Evolutionary conservation across 2,113 vertebrate species (phyloP).

Genomic region (Chelonoidis abingdonii): DNA sequence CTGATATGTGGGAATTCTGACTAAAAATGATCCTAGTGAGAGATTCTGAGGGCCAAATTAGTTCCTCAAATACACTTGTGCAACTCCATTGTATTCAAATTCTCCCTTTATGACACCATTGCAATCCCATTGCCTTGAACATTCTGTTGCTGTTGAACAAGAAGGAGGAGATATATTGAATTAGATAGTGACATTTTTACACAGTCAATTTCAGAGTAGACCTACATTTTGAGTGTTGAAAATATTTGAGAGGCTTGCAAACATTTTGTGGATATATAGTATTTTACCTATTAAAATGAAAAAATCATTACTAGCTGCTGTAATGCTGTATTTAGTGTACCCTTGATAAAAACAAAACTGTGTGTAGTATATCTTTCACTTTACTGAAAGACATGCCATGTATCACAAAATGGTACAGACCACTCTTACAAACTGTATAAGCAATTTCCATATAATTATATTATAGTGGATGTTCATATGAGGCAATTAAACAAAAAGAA

Average conservation of each 20-base stretch:
- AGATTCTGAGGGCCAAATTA: background rate
- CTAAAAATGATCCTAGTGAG: background rate
- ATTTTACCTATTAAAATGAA: accelerated
- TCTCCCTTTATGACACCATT: background rate
- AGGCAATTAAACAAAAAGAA: background rate
- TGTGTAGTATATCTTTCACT: background rate
- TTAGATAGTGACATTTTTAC: background rate
- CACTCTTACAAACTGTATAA: background rate
- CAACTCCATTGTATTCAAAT: background rate
- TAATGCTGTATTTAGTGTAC: background rate
- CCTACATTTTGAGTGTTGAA: background rate
- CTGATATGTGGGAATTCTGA: background rate
- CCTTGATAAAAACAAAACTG: background rate
- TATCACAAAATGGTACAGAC: accelerated
- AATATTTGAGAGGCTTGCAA: background rate
- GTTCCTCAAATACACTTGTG: background rate
- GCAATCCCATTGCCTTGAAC: background rate
- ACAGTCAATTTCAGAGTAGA: background rate
- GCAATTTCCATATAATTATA: background rate
- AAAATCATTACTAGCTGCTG: background rate
- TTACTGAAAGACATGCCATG: background rate
- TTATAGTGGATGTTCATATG: background rate
- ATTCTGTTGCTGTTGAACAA: background rate
- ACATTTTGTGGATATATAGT: background rate
- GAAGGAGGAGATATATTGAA: background rate